phyloP scores from a whole-genome alignment of 2,113 vertebrate species.

The Mormyrus lacerda region DNA sequence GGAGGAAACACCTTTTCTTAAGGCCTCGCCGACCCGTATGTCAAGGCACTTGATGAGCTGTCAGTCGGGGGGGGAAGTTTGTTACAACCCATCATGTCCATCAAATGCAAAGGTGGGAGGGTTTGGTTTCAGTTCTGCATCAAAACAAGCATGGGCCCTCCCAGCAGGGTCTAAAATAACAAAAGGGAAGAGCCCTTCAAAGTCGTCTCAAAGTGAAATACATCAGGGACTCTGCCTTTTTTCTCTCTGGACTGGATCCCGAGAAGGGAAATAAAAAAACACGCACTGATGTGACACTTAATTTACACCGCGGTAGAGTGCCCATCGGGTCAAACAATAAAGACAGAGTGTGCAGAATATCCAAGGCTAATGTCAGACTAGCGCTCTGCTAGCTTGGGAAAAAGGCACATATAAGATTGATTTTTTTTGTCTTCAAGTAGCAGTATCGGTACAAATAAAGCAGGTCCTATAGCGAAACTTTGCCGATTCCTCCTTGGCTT shows the following conservation, averaged over 20 bases:
- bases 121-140: constrained; percentile 12
- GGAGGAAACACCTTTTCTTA: constrained; percentile 39
- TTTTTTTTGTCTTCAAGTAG: neutral
- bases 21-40: constrained; percentile 50
- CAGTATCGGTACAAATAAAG: neutral
- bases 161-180: neutral
- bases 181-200: constrained; percentile 5
- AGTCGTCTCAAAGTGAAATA: neutral
- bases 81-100: neutral
- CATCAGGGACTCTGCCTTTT: constrained; percentile 25
- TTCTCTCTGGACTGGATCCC: constrained; percentile 21
- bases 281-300: constrained; percentile 21
- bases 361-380: neutral
- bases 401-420: neutral
- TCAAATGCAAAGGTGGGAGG: constrained; percentile 5
- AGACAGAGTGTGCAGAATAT: neutral
- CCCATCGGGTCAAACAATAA: neutral
- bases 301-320: constrained; percentile 6
- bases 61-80: constrained; percentile 21
- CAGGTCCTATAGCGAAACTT: neutral
- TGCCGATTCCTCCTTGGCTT: neutral
- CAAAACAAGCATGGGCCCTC: constrained; percentile 4
- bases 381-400: neutral
- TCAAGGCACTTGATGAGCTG: constrained; percentile 39
- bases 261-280: neutral